Evolutionary conservation across 1,140 invertebrate species (phyloP).

Genomic region (Eumeta japonica): DNA sequence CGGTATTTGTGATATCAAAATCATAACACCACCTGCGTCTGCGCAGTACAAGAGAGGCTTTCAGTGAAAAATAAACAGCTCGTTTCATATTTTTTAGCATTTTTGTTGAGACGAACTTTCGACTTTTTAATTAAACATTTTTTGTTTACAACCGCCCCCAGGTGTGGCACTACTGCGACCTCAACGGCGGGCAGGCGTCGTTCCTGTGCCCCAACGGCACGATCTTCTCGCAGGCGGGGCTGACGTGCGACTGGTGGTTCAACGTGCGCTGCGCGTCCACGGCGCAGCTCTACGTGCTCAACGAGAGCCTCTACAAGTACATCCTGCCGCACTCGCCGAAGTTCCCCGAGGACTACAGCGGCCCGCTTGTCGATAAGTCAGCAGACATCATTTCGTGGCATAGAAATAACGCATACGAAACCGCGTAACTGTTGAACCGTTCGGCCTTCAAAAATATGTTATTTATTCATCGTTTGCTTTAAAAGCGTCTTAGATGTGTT

Average conservation of each 20-base stretch:
- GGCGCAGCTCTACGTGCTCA: constrained; percentile 80
- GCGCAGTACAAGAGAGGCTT: too few species aligned
- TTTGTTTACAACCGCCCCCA: constrained; percentile 38
- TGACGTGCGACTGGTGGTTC: constrained; percentile 92
- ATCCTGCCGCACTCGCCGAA: constrained; percentile 81
- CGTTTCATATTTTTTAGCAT: too few species aligned
- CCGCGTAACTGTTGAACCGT: too few species aligned
- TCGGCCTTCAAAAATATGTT: too few species aligned
- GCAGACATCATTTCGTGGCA: constrained; percentile 12
- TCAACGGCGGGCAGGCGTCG: constrained; percentile 87
- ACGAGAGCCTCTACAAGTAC: constrained; percentile 84
- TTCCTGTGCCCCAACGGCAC: constrained; percentile 90
- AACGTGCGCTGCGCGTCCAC: constrained; percentile 83
- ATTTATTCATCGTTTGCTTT: too few species aligned
- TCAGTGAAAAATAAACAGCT: too few species aligned
- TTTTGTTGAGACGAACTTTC: too few species aligned
- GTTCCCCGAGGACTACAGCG: constrained; percentile 84
- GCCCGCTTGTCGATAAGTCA: constrained; percentile 78
- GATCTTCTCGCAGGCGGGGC: constrained; percentile 82
- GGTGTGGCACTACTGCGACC: constrained; percentile 89
- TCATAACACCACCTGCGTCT: too few species aligned
- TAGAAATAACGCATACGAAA: too few species aligned
- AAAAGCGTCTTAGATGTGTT: too few species aligned
- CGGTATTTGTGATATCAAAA: too few species aligned
- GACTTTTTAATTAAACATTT: background rate